These are phyloP conservation scores for Lateolabrax maculatus DNA, from an alignment of 2,797 vertebrate species.

Conservation along the genomic window DNA sequence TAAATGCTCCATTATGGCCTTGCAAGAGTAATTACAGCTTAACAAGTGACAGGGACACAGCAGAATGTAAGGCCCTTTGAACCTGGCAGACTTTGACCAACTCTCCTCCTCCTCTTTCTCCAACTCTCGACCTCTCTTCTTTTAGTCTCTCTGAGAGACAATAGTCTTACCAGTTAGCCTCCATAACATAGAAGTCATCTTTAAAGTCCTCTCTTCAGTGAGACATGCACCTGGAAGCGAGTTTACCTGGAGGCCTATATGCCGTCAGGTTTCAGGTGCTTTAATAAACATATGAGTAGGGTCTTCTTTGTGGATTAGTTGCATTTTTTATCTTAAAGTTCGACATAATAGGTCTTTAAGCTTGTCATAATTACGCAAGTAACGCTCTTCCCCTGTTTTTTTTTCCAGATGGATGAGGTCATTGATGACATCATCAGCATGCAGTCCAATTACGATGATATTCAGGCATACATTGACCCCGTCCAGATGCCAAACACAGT, in stretches of 20 bases:
- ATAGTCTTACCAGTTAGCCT: slow-evolving; percentile 17
- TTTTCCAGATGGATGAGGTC: slow-evolving; percentile 93
- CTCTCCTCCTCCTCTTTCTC: slow-evolving; percentile 38
- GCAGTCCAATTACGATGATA: slow-evolving; percentile 91
- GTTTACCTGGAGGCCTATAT: slow-evolving; percentile 20
- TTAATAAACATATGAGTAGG: not conserved
- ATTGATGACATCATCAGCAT: slow-evolving; percentile 98
- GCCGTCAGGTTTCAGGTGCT: slow-evolving; percentile 19
- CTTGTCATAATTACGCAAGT: slow-evolving; percentile 6
- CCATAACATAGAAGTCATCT: slow-evolving; percentile 12
- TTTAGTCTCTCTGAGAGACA: slow-evolving; percentile 20
- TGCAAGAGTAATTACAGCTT: slow-evolving; percentile 86
- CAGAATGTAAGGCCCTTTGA: slow-evolving; percentile 78
- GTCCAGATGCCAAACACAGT: slow-evolving; percentile 97
- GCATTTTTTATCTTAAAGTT: not conserved
- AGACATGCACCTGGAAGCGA: slow-evolving; percentile 19
- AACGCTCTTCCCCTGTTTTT: slow-evolving; percentile 22
- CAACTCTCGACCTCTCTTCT: slow-evolving; percentile 24
- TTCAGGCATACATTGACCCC: slow-evolving; percentile 92
- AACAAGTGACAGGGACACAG: slow-evolving; percentile 82
- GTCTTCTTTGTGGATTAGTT: not conserved
- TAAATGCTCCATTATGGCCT: slow-evolving; percentile 85
- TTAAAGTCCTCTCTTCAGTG: slow-evolving; percentile 21
- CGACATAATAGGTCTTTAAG: not conserved
- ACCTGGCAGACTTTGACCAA: slow-evolving; percentile 86